Conservation (phyloP, 1,140 invertebrate species). For the Drosophila sucinea region DNA sequence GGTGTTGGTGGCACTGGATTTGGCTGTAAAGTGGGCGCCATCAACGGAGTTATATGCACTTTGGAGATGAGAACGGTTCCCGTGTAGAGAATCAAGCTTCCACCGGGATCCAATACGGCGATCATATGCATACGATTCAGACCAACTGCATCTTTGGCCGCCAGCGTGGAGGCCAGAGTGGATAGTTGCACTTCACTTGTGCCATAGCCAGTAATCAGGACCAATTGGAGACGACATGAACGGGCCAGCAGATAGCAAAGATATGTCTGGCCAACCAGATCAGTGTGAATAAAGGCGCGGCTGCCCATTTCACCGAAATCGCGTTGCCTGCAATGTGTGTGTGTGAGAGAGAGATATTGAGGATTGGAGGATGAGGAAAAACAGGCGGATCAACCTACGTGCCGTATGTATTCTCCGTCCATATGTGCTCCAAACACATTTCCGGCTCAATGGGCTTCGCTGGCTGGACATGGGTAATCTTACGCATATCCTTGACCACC, state of each 20-base stretch:
- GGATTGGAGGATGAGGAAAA: background rate
- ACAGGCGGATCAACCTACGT: constrained; percentile 52
- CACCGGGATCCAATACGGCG: constrained; percentile 90
- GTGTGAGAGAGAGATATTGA: background rate
- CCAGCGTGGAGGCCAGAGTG: constrained; percentile 88
- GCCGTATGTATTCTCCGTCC: constrained; percentile 89
- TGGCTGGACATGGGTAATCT: constrained; percentile 78
- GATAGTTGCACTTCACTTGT: constrained; percentile 87
- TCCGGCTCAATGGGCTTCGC: constrained; percentile 91
- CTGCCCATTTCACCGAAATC: constrained; percentile 85
- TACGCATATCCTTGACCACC: constrained; percentile 75
- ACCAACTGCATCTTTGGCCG: constrained; percentile 92
- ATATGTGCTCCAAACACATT: constrained; percentile 93
- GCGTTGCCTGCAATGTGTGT: constrained; percentile 60
- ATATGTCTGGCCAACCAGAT: constrained; percentile 92
- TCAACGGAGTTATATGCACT: constrained; percentile 89
- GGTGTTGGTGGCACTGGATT: background rate
- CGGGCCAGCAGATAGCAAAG: constrained; percentile 91
- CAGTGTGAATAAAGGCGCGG: constrained; percentile 91
- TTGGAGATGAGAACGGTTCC: constrained; percentile 92
- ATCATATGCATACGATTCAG: constrained; percentile 91
- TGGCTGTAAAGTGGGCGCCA: constrained; percentile 64
- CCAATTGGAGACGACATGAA: constrained; percentile 87
- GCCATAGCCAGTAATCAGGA: constrained; percentile 90
- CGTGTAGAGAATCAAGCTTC: constrained; percentile 93